Conservation (phyloP, 1,140 invertebrate species). For the Kradibia gibbosae region DNA sequence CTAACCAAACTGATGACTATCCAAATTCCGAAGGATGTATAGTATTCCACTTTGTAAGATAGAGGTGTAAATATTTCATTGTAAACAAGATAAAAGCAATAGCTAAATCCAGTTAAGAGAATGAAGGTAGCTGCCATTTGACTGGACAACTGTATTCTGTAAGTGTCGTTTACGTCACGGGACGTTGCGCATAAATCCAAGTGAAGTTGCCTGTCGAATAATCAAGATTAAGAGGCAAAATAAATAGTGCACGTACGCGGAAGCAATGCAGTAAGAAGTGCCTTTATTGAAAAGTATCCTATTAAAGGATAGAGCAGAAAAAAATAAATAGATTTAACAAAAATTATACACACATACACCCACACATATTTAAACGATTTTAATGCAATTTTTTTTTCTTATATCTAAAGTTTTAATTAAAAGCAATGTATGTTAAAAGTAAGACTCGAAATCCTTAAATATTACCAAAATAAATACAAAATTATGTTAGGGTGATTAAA, state of each 20-base stretch:
- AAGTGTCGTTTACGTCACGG: constrained; percentile 51
- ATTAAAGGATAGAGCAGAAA: too few species aligned
- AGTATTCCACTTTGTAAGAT: constrained; percentile 7
- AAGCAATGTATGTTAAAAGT: background rate
- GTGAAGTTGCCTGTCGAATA: constrained; percentile 55
- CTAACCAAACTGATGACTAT: constrained; percentile 11
- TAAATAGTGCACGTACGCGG: too few species aligned
- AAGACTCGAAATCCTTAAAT: too few species aligned
- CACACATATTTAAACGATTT: too few species aligned
- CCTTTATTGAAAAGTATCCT: too few species aligned
- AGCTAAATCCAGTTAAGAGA: constrained; percentile 53
- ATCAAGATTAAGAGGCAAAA: too few species aligned
- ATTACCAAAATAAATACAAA: background rate
- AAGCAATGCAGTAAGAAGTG: too few species aligned
- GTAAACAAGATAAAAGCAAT: constrained; percentile 41
- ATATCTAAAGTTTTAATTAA: too few species aligned
- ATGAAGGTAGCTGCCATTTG: constrained; percentile 52
- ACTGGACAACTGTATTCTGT: constrained; percentile 54
- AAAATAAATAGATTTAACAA: too few species aligned
- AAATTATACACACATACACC: too few species aligned
- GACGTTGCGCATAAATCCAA: constrained; percentile 55
- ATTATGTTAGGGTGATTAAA: background rate
- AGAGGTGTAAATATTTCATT: background rate
- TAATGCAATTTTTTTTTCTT: too few species aligned
- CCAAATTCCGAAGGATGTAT: constrained; percentile 13